Evolutionary conservation across 2,888 invertebrate genomes (phyloP).

Genomic region (Hyposoter dolosus): DNA sequence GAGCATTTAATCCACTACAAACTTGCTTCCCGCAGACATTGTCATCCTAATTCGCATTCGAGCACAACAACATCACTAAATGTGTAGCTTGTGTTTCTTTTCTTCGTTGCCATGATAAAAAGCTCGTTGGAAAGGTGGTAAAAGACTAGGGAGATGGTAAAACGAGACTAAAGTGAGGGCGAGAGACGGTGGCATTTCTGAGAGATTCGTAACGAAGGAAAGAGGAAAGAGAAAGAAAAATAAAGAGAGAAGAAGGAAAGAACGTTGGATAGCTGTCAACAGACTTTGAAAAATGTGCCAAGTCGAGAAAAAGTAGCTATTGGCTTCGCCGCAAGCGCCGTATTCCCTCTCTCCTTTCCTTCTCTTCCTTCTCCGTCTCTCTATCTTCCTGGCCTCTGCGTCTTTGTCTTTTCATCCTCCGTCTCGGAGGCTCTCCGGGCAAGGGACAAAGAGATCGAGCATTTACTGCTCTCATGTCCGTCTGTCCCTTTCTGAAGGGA

Average conservation of each 20-base stretch:
- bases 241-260: constrained; percentile 53
- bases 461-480: constrained; percentile 1
- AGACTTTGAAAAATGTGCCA: constrained; percentile 82
- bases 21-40: not conserved
- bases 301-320: constrained; percentile 80
- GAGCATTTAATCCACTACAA: not conserved
- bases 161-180: constrained; percentile 35
- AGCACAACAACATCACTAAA: constrained; percentile 17
- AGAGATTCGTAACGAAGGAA: constrained; percentile 25
- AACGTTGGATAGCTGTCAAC: constrained; percentile 79
- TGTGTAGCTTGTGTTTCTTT: not conserved
- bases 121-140: constrained; percentile 36
- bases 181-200: constrained; percentile 34
- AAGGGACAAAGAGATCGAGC: constrained; percentile 53
- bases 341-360: constrained; percentile 57
- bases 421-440: constrained; percentile 17
- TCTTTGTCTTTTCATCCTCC: constrained; percentile 28
- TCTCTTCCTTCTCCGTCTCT: constrained; percentile 3
- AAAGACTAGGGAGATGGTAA: constrained; percentile 15
- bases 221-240: constrained; percentile 60
- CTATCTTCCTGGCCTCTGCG: constrained; percentile 20
- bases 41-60: not conserved
- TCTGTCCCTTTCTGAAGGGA: not conserved
- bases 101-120: constrained; percentile 4
- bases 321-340: constrained; percentile 78